A percentile compares a stretch with the other conserved stretches of the same genome.
Evolutionary conservation across 2,113 vertebrate genomes (phyloP).

Genomic region (Epinephelus lanceolatus): DNA sequence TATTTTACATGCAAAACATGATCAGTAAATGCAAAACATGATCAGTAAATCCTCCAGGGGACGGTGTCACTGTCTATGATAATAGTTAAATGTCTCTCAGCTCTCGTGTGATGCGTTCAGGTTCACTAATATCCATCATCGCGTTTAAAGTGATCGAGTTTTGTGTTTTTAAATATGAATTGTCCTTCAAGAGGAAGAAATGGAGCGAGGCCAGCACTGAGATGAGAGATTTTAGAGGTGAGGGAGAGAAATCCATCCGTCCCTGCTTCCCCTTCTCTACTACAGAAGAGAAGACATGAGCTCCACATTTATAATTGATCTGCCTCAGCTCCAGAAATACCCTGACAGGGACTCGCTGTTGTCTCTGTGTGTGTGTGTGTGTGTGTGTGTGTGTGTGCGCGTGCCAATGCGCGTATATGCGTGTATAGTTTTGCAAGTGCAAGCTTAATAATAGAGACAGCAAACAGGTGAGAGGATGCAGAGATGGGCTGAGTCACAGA

Average conservation of each 20-base stretch:
- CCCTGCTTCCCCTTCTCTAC: slow-evolving; percentile 43
- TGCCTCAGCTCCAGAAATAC: slow-evolving; percentile 71
- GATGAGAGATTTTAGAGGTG: slow-evolving; percentile 42
- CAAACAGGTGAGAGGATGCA: slow-evolving; percentile 65
- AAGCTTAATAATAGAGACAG: slow-evolving; percentile 58
- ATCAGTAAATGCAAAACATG: neutral
- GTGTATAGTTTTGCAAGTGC: slow-evolving; percentile 37
- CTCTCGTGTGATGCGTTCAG: slow-evolving; percentile 6
- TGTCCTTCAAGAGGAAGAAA: slow-evolving; percentile 29
- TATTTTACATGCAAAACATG: neutral
- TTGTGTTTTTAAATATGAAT: slow-evolving; percentile 32
- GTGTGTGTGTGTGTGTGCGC: slow-evolving; percentile 15
- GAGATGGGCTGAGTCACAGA: slow-evolving; percentile 48
- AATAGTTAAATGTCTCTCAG: slow-evolving; percentile 23
- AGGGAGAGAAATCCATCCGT: slow-evolving; percentile 29
- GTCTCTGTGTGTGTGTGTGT: slow-evolving; percentile 8
- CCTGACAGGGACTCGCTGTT: slow-evolving; percentile 44
- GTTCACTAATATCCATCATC: slow-evolving; percentile 11
- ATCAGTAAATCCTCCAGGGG: neutral
- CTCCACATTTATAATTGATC: slow-evolving; percentile 77
- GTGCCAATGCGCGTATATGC: neutral
- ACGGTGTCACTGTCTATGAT: slow-evolving; percentile 31
- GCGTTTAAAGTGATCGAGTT: neutral
- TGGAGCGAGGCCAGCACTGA: neutral
- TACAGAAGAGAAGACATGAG: slow-evolving; percentile 58